These are phyloP conservation scores for Drosophila acutilabella DNA, from an alignment of 2,888 invertebrate species.

Conservation along the genomic window DNA sequence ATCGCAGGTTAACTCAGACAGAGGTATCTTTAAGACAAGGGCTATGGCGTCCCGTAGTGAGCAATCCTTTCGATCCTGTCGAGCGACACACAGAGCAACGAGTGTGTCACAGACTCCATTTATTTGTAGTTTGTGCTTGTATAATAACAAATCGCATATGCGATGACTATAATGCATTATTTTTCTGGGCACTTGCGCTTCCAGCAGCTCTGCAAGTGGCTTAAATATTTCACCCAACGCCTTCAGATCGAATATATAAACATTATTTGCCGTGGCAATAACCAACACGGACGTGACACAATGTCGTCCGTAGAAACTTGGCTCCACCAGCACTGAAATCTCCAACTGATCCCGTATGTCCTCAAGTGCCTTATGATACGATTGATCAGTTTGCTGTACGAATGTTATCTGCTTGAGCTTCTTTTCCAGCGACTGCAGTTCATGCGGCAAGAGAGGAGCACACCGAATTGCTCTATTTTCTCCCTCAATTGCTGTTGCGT, in stretches of 20 bases:
- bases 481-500: slow-evolving; percentile 14
- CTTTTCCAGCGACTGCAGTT: slow-evolving; percentile 26
- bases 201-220: slow-evolving; percentile 39
- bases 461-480: slow-evolving; percentile 1
- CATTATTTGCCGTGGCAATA: slow-evolving; percentile 54
- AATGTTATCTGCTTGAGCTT: slow-evolving; percentile 44
- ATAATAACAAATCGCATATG: slow-evolving; percentile 45
- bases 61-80: slow-evolving; percentile 21
- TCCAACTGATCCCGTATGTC: slow-evolving; percentile 59
- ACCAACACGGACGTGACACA: slow-evolving; percentile 38
- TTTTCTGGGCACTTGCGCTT: slow-evolving; percentile 46
- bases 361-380: slow-evolving; percentile 47
- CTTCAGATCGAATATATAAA: slow-evolving; percentile 57
- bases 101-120: slow-evolving; percentile 60
- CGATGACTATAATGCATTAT: slow-evolving; percentile 68
- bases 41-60: slow-evolving; percentile 54
- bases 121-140: slow-evolving; percentile 32
- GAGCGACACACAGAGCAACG: slow-evolving; percentile 56
- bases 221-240: slow-evolving; percentile 50
- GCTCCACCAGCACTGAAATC: slow-evolving; percentile 60
- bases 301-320: slow-evolving; percentile 65
- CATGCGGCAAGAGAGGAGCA: slow-evolving; percentile 28
- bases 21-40: slow-evolving; percentile 32
- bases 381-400: slow-evolving; percentile 51
- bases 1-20: slow-evolving; percentile 40